A percentile compares a stretch with the other conserved stretches of the same genome.
Conservation (phyloP, 2,113 vertebrate genomes). For the Piaya cayana region DNA sequence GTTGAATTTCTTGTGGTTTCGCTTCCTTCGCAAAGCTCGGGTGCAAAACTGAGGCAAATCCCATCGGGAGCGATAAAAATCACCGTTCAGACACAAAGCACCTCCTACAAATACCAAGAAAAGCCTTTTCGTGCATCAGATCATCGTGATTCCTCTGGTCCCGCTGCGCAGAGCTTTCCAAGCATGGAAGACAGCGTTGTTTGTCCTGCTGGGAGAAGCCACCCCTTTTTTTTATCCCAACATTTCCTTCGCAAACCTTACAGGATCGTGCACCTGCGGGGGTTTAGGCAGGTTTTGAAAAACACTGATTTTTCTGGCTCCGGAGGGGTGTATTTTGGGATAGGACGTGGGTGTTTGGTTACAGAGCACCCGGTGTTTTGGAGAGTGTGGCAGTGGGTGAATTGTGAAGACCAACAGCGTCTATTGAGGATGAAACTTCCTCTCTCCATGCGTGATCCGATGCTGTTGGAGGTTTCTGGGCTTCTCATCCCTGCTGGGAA, state of each 20-base stretch:
- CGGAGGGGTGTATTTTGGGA: neutral
- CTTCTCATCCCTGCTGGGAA: neutral
- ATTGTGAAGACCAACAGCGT: fast-evolving
- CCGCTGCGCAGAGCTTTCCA: fast-evolving
- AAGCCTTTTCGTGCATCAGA: neutral
- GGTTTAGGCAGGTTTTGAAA: neutral
- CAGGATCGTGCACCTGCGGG: fast-evolving
- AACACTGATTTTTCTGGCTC: neutral
- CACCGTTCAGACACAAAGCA: neutral
- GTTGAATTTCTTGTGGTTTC: neutral
- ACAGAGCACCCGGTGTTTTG: neutral
- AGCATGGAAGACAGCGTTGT: fast-evolving
- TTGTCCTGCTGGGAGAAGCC: neutral
- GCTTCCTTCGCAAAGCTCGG: neutral
- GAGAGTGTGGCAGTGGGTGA: neutral
- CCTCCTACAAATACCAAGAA: neutral
- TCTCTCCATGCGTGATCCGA: fast-evolving
- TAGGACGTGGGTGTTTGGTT: neutral
- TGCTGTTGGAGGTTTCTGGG: neutral
- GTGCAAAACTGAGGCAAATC: neutral
- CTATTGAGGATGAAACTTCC: neutral
- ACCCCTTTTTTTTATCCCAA: neutral
- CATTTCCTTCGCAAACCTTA: neutral
- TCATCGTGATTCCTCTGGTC: neutral
- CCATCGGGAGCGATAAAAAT: fast-evolving